phyloP scores from a whole-genome alignment of 2,797 vertebrate genomes.

The Arctocebus calabarensis region DNA sequence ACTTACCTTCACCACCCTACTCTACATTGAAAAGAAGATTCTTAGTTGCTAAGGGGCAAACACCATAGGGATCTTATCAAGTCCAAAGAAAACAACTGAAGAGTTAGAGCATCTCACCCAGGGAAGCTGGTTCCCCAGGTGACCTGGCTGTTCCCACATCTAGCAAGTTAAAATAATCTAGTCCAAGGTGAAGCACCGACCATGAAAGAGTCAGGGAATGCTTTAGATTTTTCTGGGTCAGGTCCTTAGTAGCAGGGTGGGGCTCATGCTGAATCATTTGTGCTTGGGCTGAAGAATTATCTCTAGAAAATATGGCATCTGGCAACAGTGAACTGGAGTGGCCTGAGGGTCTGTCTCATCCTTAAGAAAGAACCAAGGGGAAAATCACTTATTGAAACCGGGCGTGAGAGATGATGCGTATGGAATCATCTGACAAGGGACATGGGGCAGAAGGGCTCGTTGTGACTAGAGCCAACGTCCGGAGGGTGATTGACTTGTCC shows the following conservation, averaged over 20 bases:
- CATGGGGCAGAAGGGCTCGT: neutral
- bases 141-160: neutral
- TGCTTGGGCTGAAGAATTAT: conserved; percentile 8
- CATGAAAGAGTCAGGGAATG: conserved; percentile 11
- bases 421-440: neutral
- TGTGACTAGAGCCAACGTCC: neutral
- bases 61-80: neutral
- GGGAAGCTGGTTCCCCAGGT: neutral
- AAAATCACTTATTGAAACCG: conserved; percentile 41
- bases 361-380: neutral
- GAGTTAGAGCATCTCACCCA: neutral
- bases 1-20: neutral
- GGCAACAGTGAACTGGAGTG: neutral
- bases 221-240: conserved; percentile 58
- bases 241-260: neutral
- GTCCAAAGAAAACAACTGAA: conserved; percentile 19
- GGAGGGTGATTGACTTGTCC: neutral
- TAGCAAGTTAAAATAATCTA: conserved; percentile 34
- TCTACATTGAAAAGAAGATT: conserved; percentile 14
- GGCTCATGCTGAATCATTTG: conserved; percentile 54
- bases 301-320: conserved; percentile 1
- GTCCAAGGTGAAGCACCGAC: conserved; percentile 30
- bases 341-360: neutral
- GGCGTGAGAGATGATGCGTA: neutral
- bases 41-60: conserved; percentile 36